Conservation (phyloP, 1,140 invertebrate genomes). For the Heterodera schachtii region DNA sequence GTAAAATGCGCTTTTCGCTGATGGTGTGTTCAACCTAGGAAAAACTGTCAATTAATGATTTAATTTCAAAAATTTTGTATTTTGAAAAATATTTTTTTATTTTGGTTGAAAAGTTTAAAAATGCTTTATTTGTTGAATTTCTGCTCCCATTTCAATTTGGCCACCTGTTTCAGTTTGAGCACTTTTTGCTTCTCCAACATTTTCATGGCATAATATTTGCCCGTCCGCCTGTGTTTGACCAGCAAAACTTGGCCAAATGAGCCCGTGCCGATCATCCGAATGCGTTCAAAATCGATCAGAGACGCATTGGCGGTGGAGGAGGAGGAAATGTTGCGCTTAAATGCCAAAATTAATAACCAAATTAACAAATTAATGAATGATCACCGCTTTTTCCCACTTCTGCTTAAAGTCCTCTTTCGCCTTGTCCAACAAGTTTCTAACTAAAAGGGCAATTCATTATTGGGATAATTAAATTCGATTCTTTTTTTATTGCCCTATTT, state of each 20-base stretch:
- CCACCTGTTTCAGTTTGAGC: constrained; percentile 82
- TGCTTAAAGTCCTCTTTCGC: constrained; percentile 97
- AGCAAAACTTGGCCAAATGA: constrained; percentile 99
- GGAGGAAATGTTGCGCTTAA: background rate
- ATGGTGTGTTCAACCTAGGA: constrained; percentile 87
- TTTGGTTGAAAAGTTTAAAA: too few species aligned
- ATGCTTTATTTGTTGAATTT: too few species aligned
- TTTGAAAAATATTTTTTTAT: too few species aligned
- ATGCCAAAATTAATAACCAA: background rate
- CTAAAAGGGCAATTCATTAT: constrained; percentile 68
- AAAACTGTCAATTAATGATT: background rate
- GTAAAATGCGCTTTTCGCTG: constrained; percentile 94
- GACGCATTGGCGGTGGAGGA: constrained; percentile 73
- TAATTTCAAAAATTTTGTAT: too few species aligned
- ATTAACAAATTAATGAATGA: background rate
- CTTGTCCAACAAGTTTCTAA: constrained; percentile 96
- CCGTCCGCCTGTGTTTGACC: constrained; percentile 94
- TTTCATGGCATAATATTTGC: constrained; percentile 98
- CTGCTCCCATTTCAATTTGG: too few species aligned
- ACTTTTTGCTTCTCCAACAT: constrained; percentile 98
- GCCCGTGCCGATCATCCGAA: constrained; percentile 98
- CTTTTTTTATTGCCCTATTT: background rate
- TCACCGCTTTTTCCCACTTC: constrained; percentile 86
- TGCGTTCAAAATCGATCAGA: constrained; percentile 95
- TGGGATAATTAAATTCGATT: too few species aligned